These are phyloP conservation scores for Smutsia gigantea DNA, from an alignment of 2,797 vertebrate species.

Conservation along the genomic window DNA sequence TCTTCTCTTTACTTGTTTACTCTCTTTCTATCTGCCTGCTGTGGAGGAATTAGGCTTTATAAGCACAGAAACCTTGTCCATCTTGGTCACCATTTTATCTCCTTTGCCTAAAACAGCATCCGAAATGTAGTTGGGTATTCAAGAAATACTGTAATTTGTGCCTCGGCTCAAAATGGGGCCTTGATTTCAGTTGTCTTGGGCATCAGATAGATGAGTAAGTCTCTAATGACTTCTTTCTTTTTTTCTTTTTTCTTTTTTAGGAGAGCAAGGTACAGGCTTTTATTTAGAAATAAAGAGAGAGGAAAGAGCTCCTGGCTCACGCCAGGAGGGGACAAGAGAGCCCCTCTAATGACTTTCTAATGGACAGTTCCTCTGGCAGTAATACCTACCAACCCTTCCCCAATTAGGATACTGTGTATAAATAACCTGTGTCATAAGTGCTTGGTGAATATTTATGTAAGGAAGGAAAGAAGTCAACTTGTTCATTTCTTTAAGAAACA, in stretches of 20 bases:
- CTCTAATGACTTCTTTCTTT: slow-evolving; percentile 17
- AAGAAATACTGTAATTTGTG: slow-evolving; percentile 17
- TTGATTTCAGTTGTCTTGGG: slow-evolving; percentile 38
- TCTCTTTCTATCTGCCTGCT: not conserved
- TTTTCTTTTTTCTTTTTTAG: not conserved
- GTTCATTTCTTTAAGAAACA: slow-evolving; percentile 23
- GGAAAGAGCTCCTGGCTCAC: too few species aligned
- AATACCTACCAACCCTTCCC: not conserved
- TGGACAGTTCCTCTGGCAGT: not conserved
- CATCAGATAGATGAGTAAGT: not conserved
- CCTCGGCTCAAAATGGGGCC: slow-evolving; percentile 22
- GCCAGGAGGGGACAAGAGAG: too few species aligned
- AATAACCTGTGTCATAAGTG: not conserved
- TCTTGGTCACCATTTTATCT: not conserved
- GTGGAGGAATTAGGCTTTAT: not conserved
- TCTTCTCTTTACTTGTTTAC: not conserved
- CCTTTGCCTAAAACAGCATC: slow-evolving; percentile 7
- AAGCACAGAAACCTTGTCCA: not conserved
- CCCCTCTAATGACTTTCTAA: slow-evolving; percentile 27
- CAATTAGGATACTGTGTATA: not conserved
- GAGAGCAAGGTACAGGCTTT: too few species aligned
- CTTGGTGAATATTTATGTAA: slow-evolving; percentile 35
- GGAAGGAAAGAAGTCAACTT: not conserved
- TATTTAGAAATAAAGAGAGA: too few species aligned
- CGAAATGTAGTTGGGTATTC: not conserved